Conservation (phyloP, 1,140 invertebrate genomes). For the Drosophila bifasciata region DNA sequence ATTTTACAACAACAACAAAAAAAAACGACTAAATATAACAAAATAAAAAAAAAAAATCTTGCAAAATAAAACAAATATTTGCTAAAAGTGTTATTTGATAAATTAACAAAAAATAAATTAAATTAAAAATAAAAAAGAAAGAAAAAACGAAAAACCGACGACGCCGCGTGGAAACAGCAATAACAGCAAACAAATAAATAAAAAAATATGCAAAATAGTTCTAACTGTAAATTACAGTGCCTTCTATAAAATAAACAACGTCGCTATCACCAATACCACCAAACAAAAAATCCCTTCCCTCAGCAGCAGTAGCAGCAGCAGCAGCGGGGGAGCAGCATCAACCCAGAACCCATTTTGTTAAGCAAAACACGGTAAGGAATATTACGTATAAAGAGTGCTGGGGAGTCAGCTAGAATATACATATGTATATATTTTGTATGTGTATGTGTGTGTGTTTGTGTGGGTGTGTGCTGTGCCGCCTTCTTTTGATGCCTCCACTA, state of each 20-base stretch:
- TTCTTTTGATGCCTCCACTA: slow-evolving; percentile 54
- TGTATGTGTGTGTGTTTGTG: neutral
- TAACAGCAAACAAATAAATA: slow-evolving; percentile 30
- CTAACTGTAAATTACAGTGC: slow-evolving; percentile 74
- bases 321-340: slow-evolving; percentile 1
- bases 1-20: slow-evolving; percentile 46
- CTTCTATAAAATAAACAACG: slow-evolving; percentile 65
- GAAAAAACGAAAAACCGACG: slow-evolving; percentile 5
- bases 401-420: neutral
- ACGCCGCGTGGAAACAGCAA: slow-evolving; percentile 32
- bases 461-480: slow-evolving; percentile 31
- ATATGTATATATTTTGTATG: neutral
- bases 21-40: slow-evolving; percentile 43
- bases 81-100: slow-evolving; percentile 75
- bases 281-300: slow-evolving; percentile 4
- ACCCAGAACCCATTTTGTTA: slow-evolving; percentile 29
- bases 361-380: slow-evolving; percentile 63
- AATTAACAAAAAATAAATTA: slow-evolving; percentile 18
- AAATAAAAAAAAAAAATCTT: slow-evolving; percentile 15
- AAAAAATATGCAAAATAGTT: slow-evolving; percentile 54
- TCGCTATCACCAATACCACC: slow-evolving; percentile 28
- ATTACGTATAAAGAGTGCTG: slow-evolving; percentile 57
- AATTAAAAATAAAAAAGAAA: slow-evolving; percentile 1
- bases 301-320: neutral
- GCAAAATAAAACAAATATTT: slow-evolving; percentile 51